Conservation (phyloP, 2,797 vertebrate genomes). For the Presbytis comata region DNA sequence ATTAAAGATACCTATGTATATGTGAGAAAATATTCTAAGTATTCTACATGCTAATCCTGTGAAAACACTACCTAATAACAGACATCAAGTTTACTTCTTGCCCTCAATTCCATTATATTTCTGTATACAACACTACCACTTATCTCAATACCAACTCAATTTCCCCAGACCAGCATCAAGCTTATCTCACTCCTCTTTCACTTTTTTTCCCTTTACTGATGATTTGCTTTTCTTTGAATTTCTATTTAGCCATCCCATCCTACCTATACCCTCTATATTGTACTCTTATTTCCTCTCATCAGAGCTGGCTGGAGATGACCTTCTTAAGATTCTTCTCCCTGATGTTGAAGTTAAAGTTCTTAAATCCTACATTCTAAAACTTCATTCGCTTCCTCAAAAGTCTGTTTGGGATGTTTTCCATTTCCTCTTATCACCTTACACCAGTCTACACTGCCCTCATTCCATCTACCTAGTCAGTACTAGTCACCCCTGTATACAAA, state of each 20-base stretch:
- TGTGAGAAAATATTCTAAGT: not conserved
- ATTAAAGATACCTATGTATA: not conserved
- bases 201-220: not conserved
- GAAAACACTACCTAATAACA: not conserved
- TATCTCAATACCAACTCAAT: not conserved
- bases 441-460: rapidly evolving
- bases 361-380: not conserved
- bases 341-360: not conserved
- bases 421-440: not conserved
- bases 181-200: not conserved
- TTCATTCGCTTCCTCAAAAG: not conserved
- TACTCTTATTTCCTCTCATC: not conserved
- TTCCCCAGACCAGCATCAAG: not conserved
- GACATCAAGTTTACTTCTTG: not conserved
- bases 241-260: not conserved
- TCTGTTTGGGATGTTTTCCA: not conserved
- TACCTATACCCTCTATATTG: not conserved
- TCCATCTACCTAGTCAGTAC: not conserved
- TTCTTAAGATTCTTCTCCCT: not conserved
- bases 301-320: not conserved
- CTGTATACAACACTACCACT: not conserved
- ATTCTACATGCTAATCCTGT: not conserved
- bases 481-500: not conserved
- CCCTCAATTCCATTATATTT: not conserved
- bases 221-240: not conserved